Percentiles rank a stretch among this genome's conserved stretches.
Evolutionary conservation across 2,888 invertebrate genomes (phyloP).

Genomic region (Synanthedon andrenaeformis): DNA sequence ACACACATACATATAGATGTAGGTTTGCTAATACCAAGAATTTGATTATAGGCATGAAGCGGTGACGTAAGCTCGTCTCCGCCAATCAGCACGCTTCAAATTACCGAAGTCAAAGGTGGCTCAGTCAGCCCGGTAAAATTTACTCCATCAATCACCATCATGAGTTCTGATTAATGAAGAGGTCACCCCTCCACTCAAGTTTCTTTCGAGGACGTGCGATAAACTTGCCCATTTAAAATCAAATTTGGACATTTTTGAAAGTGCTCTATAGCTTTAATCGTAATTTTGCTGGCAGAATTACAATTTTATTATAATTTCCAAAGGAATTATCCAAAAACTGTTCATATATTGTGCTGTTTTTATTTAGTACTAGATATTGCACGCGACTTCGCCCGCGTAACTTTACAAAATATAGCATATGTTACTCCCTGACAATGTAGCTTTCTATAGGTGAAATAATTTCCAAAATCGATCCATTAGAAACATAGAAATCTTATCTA

Average conservation of each 20-base stretch:
- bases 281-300: background rate
- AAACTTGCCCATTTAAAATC: background rate
- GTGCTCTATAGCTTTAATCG: background rate
- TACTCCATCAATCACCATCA: conserved; percentile 16
- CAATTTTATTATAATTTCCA: no score
- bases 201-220: conserved; percentile 5
- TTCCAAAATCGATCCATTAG: no score
- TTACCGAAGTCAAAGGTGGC: background rate
- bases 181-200: conserved; percentile 13
- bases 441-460: no score
- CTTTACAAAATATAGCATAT: no score
- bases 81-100: background rate
- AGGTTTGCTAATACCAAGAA: background rate
- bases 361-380: no score
- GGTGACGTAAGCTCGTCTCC: background rate
- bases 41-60: background rate
- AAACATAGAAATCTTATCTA: no score
- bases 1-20: no score
- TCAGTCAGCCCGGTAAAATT: conserved; percentile 6
- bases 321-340: no score
- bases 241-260: background rate
- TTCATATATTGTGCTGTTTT: no score
- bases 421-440: no score
- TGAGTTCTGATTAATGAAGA: conserved; percentile 21
- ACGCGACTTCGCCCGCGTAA: no score